Evolutionary conservation across 2,888 invertebrate genomes (phyloP).

Genomic region (Mechanitis mazaeus): DNA sequence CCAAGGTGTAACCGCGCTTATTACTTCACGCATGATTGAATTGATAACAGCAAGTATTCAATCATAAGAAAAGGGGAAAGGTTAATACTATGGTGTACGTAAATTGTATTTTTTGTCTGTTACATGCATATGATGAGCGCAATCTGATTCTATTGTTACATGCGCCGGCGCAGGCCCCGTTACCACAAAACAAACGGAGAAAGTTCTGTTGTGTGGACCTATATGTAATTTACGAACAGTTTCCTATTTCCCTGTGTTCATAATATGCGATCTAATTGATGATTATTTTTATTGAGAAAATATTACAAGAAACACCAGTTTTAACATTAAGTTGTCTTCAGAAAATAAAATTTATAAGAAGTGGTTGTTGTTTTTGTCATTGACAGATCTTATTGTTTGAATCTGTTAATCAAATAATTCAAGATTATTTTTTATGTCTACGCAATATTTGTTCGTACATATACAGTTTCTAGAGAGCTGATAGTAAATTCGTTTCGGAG

Average conservation of each 20-base stretch:
- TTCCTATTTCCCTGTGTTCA: slow-evolving; percentile 59
- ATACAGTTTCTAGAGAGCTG: slow-evolving; percentile 41
- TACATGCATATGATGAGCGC: slow-evolving; percentile 33
- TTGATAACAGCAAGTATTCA: too few species aligned
- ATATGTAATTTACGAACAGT: slow-evolving; percentile 46
- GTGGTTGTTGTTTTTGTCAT: too few species aligned
- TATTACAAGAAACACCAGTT: too few species aligned
- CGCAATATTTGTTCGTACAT: not conserved
- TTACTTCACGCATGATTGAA: too few species aligned
- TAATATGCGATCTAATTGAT: not conserved
- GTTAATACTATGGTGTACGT: slow-evolving; percentile 3
- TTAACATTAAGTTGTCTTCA: not conserved
- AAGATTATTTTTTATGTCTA: not conserved
- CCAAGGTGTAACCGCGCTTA: too few species aligned
- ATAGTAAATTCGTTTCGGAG: slow-evolving; percentile 43
- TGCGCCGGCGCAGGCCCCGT: slow-evolving; percentile 41
- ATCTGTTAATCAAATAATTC: too few species aligned
- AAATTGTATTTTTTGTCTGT: slow-evolving; percentile 22
- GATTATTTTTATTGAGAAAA: too few species aligned
- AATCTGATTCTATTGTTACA: slow-evolving; percentile 41
- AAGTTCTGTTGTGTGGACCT: slow-evolving; percentile 55
- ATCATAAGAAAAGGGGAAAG: slow-evolving; percentile 9
- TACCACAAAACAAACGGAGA: slow-evolving; percentile 67
- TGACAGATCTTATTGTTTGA: too few species aligned
- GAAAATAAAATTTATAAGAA: too few species aligned